A percentile compares a stretch with the other conserved stretches of the same genome.
These are phyloP conservation scores for Rhagoletis zephyria DNA, from an alignment of 1,140 invertebrate genomes.

Conservation along the genomic window DNA sequence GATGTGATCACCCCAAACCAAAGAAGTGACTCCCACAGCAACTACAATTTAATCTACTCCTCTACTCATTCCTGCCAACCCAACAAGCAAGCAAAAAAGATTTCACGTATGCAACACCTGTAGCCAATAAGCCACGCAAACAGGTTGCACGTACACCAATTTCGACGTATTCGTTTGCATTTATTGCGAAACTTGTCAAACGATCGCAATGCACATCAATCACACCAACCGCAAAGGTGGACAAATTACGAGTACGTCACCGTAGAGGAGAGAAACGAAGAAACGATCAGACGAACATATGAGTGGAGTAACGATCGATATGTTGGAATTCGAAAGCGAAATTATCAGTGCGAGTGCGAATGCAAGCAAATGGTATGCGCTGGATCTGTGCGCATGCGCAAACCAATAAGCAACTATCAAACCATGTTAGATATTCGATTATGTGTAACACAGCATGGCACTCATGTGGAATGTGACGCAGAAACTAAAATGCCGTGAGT, in stretches of 20 bases:
- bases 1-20: not conserved
- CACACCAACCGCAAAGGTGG: slow-evolving; percentile 38
- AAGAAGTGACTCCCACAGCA: not conserved
- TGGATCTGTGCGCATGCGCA: slow-evolving; percentile 44
- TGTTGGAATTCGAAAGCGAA: slow-evolving; percentile 43
- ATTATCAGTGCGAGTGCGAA: not conserved
- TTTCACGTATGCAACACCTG: slow-evolving; percentile 21
- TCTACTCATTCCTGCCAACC: not conserved
- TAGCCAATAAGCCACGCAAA: slow-evolving; percentile 30
- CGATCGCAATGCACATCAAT: slow-evolving; percentile 42
- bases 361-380: slow-evolving; percentile 1
- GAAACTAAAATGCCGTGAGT: not conserved
- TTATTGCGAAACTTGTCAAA: slow-evolving; percentile 51
- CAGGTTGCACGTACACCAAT: slow-evolving; percentile 45
- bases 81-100: not conserved
- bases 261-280: not conserved
- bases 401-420: slow-evolving; percentile 25
- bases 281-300: not conserved
- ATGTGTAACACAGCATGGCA: slow-evolving; percentile 3
- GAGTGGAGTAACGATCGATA: not conserved
- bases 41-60: not conserved
- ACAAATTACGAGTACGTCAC: slow-evolving; percentile 4
- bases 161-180: slow-evolving; percentile 51
- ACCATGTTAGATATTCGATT: slow-evolving; percentile 24
- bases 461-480: slow-evolving; percentile 6